Base-by-base conservation (phyloP, 2,113 vertebrate genomes). In the Charadrius vociferus region DNA sequence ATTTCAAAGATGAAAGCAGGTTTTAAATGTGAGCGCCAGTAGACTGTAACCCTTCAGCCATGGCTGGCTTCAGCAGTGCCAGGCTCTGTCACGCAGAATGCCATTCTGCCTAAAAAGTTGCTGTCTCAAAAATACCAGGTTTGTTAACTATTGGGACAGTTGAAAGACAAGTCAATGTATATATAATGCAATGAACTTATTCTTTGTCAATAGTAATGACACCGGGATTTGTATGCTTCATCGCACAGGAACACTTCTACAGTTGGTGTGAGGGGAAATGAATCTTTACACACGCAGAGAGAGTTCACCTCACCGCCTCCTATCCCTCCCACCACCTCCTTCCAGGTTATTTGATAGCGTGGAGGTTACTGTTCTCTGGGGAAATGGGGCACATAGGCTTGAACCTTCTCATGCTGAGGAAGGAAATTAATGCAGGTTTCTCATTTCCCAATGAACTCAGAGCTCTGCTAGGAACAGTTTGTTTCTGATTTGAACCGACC, bases 391-490 rank as follows among this genome's bases (percentile, higher is more conserved):
- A 6, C 3, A 2, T 58, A 22, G 65, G 34, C 43, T 70, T 41
- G 47, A 78, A 41, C 63, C n/a, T 84, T 12, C 68, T 78, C 6
- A 0, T 29, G 52, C 24, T 55, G 37, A 87, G 39, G 20, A 68
- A 20, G 23, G 24, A 84, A 56, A 58, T 21, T 20, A 78, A 73
- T 16, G 4, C 23, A 39, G 39, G 29, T 58, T 89, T 81, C 81
- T 78, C n/a, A 12, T 74, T 85, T 87, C 47, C 61, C 68, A 39
- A 4, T 39, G 34, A 43, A 89, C 59, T 49, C 72, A 4, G 10
- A 85, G 61, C 47, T 72, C 70, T 78, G 56, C 70, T 79, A 19
- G 81, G 84, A 93, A 63, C 73, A 85, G 65, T 63, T 52, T 78
- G 53, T 86, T 90, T 95, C 23, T 4, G 63, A 73, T 86, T 49